Evolutionary conservation across 2,888 invertebrate species (phyloP), one percentile per base, ranked within the genome.

Genomic region (Ormyrus thymus): DNA sequence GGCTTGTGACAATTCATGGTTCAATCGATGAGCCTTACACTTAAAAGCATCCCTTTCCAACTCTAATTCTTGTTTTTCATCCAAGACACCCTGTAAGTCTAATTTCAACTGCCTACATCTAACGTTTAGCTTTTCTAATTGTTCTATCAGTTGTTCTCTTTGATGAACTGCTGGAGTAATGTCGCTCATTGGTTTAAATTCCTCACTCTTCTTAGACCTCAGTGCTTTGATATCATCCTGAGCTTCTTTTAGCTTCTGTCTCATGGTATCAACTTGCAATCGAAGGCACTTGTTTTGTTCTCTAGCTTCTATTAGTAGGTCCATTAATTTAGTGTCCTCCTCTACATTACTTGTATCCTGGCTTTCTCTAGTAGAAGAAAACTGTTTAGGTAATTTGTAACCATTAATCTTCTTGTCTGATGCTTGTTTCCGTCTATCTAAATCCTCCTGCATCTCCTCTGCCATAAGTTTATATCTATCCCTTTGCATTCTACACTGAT

Each of bases 21-120:
- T 96, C 43, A 97, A 91, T 9, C 96, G 92, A 86, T 96, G 95
- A 4, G 95, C 95, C 91, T 97, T 97, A 84, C 93, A 94, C 87
- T 95, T 95, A 87, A 95, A 96, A 45, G 95, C 95, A 89, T 97
- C 96, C 79, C 96, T 91, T 87, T 97, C 96, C 6, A 93, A 94
- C 15, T 94, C 93, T 51, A 95, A 89, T 86, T 97, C 97, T 86
- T 96, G 96, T 86, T 96, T 97, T 87, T 97, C 97, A 89, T 97
- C 97, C 62, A 97, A 89, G 48, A 96, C 92, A 7, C 94, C 93
- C 87, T 96, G 93, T 51, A 97, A 92, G 89, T 97, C 96, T 64
- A 93, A 91, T 85, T 95, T 94, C 66, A 96, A 89, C 89, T 96
- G 95, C 82, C 92, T 92, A 87, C 93, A 95, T 94, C 94, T 93